Base-by-base conservation (phyloP, 2,888 invertebrate species). In the Netelia fuscicornis region DNA sequence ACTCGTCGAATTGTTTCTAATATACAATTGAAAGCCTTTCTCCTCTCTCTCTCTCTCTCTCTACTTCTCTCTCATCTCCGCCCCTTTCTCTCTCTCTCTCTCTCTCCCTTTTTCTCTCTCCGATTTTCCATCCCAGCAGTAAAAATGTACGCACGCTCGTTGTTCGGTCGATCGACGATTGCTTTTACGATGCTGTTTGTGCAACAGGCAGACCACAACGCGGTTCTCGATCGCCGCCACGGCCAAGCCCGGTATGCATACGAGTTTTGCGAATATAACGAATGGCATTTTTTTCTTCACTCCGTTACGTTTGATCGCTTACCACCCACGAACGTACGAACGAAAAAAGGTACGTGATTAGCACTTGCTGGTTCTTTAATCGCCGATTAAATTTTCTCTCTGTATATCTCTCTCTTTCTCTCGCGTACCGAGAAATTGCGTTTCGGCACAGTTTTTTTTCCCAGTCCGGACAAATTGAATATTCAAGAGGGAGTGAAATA, bases 101-200 rank as follows among this genome's bases (percentile, higher is more conserved):
- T 48, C 52, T 42, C n/a, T 11, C 42, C 20, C 13, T 54, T 20
- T 56, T 23, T 58, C 20, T 58, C 11, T 62, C n/a, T 72, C 9
- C 42, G 42, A 60, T 25, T 44, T 58, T 67, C 17, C 44, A 52
- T 23, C 56, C 9, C 6, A 17, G 54, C 52, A 48, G 13, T 23
- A 37, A 20, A 62, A 74, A 67, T 56, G 37, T 62, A 52, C 20
- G 58, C n/a, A 20, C 56, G 54, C 54, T 30, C 70, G 75, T 20
- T 44, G 64, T 79, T 68, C 58, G 30, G 23, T 52, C 79, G 74
- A 83, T 85, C 72, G 80, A 77, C 83, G 85, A 85, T 85, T 85
- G 83, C 48, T 80, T 85, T 80, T 83, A 85, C 85, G 83, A 83
- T 52, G 76, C 70, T 76, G 83, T 85, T 85, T 83, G 80, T 76